phyloP scores from a whole-genome alignment of 2,113 vertebrate species.

The Ageneiosus marmoratus region DNA sequence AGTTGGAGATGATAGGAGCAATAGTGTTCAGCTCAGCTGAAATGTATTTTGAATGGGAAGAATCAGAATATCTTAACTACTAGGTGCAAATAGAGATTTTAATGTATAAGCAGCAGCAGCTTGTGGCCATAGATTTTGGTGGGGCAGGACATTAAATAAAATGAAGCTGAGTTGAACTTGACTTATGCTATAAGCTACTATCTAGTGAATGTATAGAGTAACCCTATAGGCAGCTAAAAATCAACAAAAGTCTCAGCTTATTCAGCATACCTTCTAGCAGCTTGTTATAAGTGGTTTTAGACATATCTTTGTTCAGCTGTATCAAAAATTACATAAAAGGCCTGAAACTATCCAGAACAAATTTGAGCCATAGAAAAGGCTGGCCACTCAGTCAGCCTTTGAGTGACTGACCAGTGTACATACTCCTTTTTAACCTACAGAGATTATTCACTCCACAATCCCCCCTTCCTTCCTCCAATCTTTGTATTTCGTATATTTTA shows the following conservation, averaged over 20 bases:
- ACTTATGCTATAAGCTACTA: background rate
- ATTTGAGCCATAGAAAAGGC: too few relatives aligned
- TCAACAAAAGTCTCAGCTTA: background rate
- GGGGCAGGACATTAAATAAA: background rate
- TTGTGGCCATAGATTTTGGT: background rate
- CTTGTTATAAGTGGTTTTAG: too few relatives aligned
- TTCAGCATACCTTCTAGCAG: background rate
- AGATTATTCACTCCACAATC: background rate
- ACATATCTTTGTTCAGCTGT: background rate
- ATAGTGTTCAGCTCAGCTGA: constrained; percentile 73
- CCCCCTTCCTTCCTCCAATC: background rate
- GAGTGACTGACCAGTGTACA: background rate
- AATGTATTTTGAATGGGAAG: background rate
- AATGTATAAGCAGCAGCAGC: background rate
- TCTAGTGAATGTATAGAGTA: background rate
- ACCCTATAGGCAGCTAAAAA: background rate
- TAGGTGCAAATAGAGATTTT: background rate
- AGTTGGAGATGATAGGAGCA: constrained; percentile 75
- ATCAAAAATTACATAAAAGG: background rate
- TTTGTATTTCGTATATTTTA: background rate
- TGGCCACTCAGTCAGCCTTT: too few relatives aligned
- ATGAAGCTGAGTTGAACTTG: background rate
- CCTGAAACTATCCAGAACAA: background rate
- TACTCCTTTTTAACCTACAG: background rate
- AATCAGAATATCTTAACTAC: background rate